Conservation (phyloP, 2,888 invertebrate species). For the Pachycephus smyrnensis region DNA sequence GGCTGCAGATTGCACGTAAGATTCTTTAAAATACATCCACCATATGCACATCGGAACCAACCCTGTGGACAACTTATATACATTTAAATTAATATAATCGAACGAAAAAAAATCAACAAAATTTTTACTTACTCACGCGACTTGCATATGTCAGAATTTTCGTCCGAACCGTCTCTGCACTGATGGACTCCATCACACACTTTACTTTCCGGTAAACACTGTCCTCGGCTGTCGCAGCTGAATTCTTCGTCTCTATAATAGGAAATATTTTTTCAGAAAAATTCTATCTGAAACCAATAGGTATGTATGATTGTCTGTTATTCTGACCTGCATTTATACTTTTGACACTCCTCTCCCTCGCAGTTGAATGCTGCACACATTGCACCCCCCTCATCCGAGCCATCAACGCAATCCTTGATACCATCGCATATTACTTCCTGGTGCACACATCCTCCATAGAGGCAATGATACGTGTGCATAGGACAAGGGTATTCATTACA, state of each 20-base stretch:
- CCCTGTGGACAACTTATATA: slow-evolving; percentile 27
- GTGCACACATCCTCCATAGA: slow-evolving; percentile 49
- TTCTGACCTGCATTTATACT: slow-evolving; percentile 41
- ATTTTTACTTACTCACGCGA: slow-evolving; percentile 31
- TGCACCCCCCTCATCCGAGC: slow-evolving; percentile 42
- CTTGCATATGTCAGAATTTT: slow-evolving; percentile 37
- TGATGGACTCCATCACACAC: slow-evolving; percentile 49
- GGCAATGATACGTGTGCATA: slow-evolving; percentile 41
- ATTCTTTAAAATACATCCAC: slow-evolving; percentile 43
- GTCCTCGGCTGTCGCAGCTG: slow-evolving; percentile 37
- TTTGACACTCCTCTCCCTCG: slow-evolving; percentile 33
- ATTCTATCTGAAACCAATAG: not conserved
- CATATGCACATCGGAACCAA: slow-evolving; percentile 47
- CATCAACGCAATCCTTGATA: slow-evolving; percentile 49
- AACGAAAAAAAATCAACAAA: not conserved
- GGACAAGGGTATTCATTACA: slow-evolving; percentile 49
- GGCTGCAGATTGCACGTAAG: slow-evolving; percentile 40
- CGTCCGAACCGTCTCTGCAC: slow-evolving; percentile 50
- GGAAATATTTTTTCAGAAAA: not conserved
- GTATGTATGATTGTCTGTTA: not conserved
- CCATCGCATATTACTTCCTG: slow-evolving; percentile 51
- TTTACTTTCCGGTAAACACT: slow-evolving; percentile 40
- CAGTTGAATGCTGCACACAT: slow-evolving; percentile 41
- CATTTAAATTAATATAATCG: not conserved
- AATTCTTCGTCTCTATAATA: slow-evolving; percentile 39